Base-by-base conservation (phyloP, 2,797 vertebrate genomes). In the Taenioides sp. region DNA sequence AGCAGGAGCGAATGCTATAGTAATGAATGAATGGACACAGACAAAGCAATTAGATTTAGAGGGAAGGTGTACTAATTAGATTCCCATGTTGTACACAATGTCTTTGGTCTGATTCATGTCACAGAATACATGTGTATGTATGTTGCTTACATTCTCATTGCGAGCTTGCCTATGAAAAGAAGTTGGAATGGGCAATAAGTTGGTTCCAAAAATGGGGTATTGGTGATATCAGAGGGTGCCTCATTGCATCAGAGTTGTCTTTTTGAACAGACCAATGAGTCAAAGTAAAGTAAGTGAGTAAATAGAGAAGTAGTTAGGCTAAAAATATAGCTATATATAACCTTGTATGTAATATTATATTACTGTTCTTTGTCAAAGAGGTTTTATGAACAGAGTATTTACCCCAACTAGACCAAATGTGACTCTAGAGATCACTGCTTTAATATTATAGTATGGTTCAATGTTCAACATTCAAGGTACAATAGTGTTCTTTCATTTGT, bases 1-100 rank as follows among this genome's bases (percentile, higher is more conserved):
- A 74, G 58, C 61, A 40, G 31, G 12, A 72, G 47, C 43, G 31
- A 67, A 74, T 67, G 31, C 74, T n/a, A 70, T n/a, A 11, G 0
- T 1, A 25, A 66, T 25, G 22, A 63, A 49, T 25, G 37, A 65
- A 25, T 16, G 14, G 20, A 47, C 47, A 23, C 63, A 27, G n/a
- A 16, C 40, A 49, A 27, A 12, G 31, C 43, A 50, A 27, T 25
- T 27, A 25, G 22, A 65, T 49, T n/a, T 27, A 59, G 14, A 59
- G 57, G 6, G n/a, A 9, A 10, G 22, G 43, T 49, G 4, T 17
- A 18, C 40, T 49, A 65, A 65, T 65, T 17, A 18, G 23, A 49
- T 49, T 16, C 43, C 17, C 16, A 4, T 65, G 40, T 37, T 37
- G 7, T n/a, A 7, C 55, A 58, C 20, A 14, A n/a, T 18, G 50